Evolutionary conservation across 2,888 invertebrate species (phyloP), one percentile per base, ranked within the genome.

Genomic region (Caenorhabditis drosophilae): DNA sequence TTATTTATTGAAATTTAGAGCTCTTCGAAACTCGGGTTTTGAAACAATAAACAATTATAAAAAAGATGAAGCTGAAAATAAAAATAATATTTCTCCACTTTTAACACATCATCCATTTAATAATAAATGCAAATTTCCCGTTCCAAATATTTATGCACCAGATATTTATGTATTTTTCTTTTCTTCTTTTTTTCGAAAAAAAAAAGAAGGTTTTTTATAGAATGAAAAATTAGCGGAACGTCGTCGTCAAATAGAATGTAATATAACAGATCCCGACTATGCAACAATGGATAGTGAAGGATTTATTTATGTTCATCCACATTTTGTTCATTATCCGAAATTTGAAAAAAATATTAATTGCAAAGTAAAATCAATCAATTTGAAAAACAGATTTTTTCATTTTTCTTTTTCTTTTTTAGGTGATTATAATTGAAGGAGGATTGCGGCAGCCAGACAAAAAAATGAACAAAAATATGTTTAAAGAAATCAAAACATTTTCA

Each of bases 91-190:
- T n/a, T n/a, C n/a, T n/a, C n/a, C n/a, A n/a, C n/a, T n/a, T n/a
- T n/a, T n/a, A n/a, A n/a, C n/a, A n/a, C 51, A 42, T 40, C 71
- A 71, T 36, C 71, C 71, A 12, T 71, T 71, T 38, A 61, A 71
- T 15, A 71, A 71, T 46, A 27, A 38, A 20, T 71, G 71, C 45
- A 64, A 66, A 35, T 68, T 71, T 26, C 66, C 71, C 3, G 27
- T 71, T 6, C 52, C 61, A 0, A 66, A 64, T 34, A 50, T 44
- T 11, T 68, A 71, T 52, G 59, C 64, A 0, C 34, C 45, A 7
- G 71, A 70, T 31, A 48, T 62, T 15, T 25, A 9, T 20, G 47
- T 47, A 31, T n/a, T n/a, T n/a, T n/a, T n/a, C n/a, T n/a, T n/a
- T n/a, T n/a, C n/a, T n/a, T n/a, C n/a, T n/a, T n/a, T n/a, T n/a